Base-by-base conservation (phyloP, 2,888 invertebrate species). In the Phaedon cochleariae region DNA sequence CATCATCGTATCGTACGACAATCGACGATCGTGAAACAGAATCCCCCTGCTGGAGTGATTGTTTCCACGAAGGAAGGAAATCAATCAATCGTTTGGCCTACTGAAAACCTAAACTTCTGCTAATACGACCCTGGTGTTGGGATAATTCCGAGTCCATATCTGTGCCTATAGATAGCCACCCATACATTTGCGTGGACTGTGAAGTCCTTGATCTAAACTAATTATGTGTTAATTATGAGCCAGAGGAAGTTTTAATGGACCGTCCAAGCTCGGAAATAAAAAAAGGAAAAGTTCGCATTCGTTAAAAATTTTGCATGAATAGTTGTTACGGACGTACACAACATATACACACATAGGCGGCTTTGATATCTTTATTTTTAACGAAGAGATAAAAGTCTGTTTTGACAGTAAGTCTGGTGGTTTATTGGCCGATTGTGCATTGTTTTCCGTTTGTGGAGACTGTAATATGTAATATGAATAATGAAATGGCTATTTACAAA, bases 181-280 rank as follows among this genome's bases (percentile, higher is more conserved):
- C 64, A 49, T 54, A 59, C 59, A 60, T 58, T 41, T 64, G 29
- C 58, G 26, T 46, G 54, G 34, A 67, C 67, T 70, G 66, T 61
- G 57, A 59, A 62, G 66, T 57, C 65, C 68, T 71, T 69, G 68
- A 71, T 71, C 69, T 64, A 64, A 68, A 64, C 71, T 71, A 71
- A 71, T 71, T 69, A 66, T 54, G 68, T 71, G 71, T 69, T 71
- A 65, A 71, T 71, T 66, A 71, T 63, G 69, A 67, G 51, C 59
- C 48, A 66, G 62, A 71, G 71, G 71, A 71, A 71, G 71, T 64
- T 66, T 64, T 65, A 71, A 71, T 71, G 71, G 62, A 26, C 66
- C 71, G 57, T 71, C 68, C 69, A 64, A 67, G 69, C 68, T 48
- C 34, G 62, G 57, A 65, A 64, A 64, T 59, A 63, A 61, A 63